Evolutionary conservation across 2,888 invertebrate species (phyloP).

Genomic region (Athetis lepigone): DNA sequence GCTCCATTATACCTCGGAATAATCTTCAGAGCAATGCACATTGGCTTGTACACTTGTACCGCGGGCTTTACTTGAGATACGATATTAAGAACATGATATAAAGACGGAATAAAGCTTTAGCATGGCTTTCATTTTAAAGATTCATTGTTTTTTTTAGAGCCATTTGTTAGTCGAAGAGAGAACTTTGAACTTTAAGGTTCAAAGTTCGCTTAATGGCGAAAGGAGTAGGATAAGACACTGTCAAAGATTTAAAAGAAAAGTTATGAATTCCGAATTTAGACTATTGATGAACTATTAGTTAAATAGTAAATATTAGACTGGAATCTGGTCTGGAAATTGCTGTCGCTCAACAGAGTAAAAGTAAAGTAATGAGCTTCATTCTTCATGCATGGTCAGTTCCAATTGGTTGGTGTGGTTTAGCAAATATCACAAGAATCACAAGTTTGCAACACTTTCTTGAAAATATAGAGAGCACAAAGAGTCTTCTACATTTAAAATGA

Average conservation of each 20-base stretch:
- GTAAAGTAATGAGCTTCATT: too few relatives aligned
- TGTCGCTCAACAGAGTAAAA: neutral
- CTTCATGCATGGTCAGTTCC: neutral
- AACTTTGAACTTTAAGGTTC: too few relatives aligned
- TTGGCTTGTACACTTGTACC: conserved; percentile 48
- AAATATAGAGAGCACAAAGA: conserved; percentile 65
- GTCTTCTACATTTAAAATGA: conserved; percentile 78
- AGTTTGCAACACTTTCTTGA: neutral
- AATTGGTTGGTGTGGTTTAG: too few relatives aligned
- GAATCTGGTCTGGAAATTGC: too few relatives aligned
- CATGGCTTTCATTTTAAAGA: neutral
- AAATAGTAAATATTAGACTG: too few relatives aligned
- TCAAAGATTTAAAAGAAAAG: too few relatives aligned
- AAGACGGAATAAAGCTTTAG: conserved; percentile 2
- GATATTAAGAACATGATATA: conserved; percentile 22
- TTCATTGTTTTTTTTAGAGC: neutral
- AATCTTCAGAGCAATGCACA: conserved; percentile 74
- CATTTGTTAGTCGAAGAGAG: neutral
- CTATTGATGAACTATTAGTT: too few relatives aligned
- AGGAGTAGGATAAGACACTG: too few relatives aligned
- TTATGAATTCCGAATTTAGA: too few relatives aligned
- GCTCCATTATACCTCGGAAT: conserved; percentile 85
- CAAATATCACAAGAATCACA: too few relatives aligned
- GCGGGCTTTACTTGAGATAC: conserved; percentile 44
- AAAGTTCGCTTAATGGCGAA: too few relatives aligned